Percentiles rank a stretch among this genome's conserved stretches.
phyloP scores from a whole-genome alignment of 2,888 invertebrate genomes.

The Ernsta delagoae region DNA sequence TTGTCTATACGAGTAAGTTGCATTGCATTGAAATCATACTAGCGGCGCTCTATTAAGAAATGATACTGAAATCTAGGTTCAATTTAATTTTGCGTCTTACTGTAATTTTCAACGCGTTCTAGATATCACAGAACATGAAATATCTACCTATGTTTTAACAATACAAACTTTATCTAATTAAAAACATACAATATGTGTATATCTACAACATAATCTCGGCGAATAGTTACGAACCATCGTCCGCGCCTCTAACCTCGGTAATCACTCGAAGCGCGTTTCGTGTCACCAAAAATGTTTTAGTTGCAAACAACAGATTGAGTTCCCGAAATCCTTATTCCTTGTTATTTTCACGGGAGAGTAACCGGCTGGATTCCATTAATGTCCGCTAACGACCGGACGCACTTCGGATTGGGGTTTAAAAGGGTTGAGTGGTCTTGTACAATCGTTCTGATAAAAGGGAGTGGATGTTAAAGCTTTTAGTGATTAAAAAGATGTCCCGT shows the following conservation, averaged over 20 bases:
- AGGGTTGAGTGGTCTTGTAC: conserved; percentile 84
- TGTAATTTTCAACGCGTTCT: no score
- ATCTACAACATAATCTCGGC: no score
- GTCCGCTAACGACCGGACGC: conserved; percentile 83
- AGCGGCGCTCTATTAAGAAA: no score
- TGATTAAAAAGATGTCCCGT: conserved; percentile 78
- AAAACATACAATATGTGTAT: no score
- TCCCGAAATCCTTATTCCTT: conserved; percentile 66
- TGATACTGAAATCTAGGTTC: no score
- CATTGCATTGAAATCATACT: no score
- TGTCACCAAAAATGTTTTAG: conserved; percentile 42
- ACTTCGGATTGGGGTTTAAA: conserved; percentile 82
- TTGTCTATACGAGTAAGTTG: no score
- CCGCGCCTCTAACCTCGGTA: not conserved
- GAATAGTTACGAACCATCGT: no score
- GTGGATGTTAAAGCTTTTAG: conserved; percentile 79
- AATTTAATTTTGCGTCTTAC: no score
- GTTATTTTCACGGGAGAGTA: conserved; percentile 80
- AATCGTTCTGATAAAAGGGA: conserved; percentile 81
- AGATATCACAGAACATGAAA: no score
- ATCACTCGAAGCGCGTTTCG: conserved; percentile 10
- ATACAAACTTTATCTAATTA: no score
- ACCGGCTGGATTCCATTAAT: conserved; percentile 81
- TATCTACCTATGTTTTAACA: no score
- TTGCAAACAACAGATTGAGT: conserved; percentile 64